Conservation (phyloP, 2,797 vertebrate genomes). For the Lithobates sylvaticus region DNA sequence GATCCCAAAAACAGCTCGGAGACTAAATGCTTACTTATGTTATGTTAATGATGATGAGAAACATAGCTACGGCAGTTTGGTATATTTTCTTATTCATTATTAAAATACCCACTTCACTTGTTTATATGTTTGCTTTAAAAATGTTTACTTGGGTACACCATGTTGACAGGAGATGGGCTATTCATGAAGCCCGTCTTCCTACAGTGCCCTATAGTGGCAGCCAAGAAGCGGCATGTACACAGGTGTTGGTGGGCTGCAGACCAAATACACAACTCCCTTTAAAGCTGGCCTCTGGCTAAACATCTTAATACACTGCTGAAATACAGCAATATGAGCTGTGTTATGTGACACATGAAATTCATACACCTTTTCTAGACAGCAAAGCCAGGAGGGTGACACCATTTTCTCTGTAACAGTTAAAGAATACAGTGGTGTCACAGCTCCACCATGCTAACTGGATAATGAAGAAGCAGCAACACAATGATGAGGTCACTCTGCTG, state of each 20-base stretch:
- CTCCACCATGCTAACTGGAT: too few species aligned
- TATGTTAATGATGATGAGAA: background rate
- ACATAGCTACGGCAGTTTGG: background rate
- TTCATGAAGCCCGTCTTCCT: background rate
- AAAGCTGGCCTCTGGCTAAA: background rate
- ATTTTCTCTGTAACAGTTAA: background rate
- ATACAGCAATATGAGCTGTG: too few species aligned
- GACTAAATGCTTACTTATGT: constrained; percentile 4
- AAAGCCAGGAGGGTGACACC: background rate
- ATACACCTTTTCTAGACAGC: background rate
- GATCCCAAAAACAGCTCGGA: constrained; percentile 26
- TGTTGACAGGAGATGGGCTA: background rate
- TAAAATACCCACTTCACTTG: background rate
- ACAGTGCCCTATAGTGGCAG: background rate
- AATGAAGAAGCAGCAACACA: too few species aligned
- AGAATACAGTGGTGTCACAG: too few species aligned
- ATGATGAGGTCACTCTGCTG: too few species aligned
- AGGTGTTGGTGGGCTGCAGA: background rate
- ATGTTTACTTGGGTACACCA: background rate
- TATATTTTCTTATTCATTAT: background rate
- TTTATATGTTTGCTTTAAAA: background rate
- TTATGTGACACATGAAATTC: background rate
- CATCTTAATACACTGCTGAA: background rate
- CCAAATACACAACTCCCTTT: background rate
- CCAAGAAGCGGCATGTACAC: background rate